These are phyloP conservation scores for Acrossocheilus fasciatus DNA, from an alignment of 2,797 vertebrate genomes.

Conservation along the genomic window DNA sequence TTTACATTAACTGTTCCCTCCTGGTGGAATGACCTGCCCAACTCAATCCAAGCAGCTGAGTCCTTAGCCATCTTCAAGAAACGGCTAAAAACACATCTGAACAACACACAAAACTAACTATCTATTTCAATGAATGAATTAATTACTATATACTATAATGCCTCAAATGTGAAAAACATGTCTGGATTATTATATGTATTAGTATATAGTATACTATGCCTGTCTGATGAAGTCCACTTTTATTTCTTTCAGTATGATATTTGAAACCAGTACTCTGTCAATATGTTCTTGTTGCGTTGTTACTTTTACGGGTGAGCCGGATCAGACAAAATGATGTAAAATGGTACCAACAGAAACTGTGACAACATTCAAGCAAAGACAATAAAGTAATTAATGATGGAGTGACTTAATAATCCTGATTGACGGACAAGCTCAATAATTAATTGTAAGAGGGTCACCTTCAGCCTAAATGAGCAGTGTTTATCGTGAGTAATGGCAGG, in stretches of 20 bases:
- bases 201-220: too few relatives aligned
- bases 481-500: slow-evolving; percentile 61
- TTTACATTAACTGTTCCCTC: too few relatives aligned
- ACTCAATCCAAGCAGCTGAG: too few relatives aligned
- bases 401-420: slow-evolving; percentile 24
- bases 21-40: too few relatives aligned
- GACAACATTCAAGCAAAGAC: not conserved
- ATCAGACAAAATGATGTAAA: not conserved
- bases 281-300: not conserved
- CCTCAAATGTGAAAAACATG: not conserved
- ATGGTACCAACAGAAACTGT: not conserved
- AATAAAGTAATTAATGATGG: slow-evolving; percentile 22
- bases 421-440: slow-evolving; percentile 54
- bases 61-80: too few relatives aligned
- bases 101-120: not conserved
- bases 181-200: not conserved
- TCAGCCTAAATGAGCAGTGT: slow-evolving; percentile 44
- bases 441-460: slow-evolving; percentile 50
- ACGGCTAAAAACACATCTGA: not conserved
- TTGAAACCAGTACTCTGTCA: not conserved
- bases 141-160: not conserved
- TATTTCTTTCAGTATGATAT: not conserved
- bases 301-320: not conserved
- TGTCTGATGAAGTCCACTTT: not conserved
- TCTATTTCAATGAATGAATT: not conserved